Base-by-base conservation (phyloP, 2,888 invertebrate species). In the Ophion costatus region DNA sequence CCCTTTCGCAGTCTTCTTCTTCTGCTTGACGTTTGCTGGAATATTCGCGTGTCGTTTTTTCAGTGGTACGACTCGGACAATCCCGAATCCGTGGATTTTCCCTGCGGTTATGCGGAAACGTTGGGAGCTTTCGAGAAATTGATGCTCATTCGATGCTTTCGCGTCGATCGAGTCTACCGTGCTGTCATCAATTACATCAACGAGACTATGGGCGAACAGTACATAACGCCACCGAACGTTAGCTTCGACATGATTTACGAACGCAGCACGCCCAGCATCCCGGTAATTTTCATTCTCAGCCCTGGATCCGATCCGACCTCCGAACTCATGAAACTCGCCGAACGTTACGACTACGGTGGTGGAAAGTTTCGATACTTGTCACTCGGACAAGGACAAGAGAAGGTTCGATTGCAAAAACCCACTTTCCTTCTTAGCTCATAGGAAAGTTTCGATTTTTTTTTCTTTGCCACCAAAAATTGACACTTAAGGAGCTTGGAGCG, bases 291-390 rank as follows among this genome's bases (percentile, higher is more conserved):
- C 92, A 97, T 99, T 87, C 94, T 99, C 69, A 98, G 98, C 87
- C 98, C 98, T 14, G 99, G 99, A 0, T 98, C 98, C 0, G 98
- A 99, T 94, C 98, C 99, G 0, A 97, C 98, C 0, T 96, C 96
- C 82, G 98, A 98, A 90, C 94, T 98, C 75, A 96, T 97, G 95
- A 97, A 97, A 93, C 92, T 98, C 20, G 97, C 97, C 7, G 96
- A 97, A 87, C 94, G 96, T 88, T 94, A 95, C 87, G 96, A 96
- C 64, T 96, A 95, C 85, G 95, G 95, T 20, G 94, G 94, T 66
- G 96, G 96, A 64, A 97, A 97, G 92, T 98, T 99, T 92, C 96
- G 97, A 90, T 97, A 97, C 92, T 95, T 99, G 24, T 98, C 98
- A 0, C 95, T 99, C 2, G 99, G 99, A 1, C 98, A 99, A 94